Conservation (phyloP, 2,113 vertebrate genomes). For the Clupea harengus region DNA sequence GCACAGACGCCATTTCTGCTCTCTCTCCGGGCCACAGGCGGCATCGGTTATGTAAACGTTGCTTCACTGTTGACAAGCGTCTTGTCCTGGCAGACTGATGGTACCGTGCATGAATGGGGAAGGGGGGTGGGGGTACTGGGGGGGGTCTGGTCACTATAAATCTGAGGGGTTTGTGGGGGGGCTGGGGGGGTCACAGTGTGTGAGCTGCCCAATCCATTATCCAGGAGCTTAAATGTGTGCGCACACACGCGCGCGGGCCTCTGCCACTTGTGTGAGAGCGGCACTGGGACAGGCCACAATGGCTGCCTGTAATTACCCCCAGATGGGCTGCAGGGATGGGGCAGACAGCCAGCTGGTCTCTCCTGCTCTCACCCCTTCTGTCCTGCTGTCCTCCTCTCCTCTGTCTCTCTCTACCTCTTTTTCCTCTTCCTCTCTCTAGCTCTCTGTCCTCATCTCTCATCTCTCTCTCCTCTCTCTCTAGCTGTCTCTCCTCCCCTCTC, state of each 20-base stretch:
- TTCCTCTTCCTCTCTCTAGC: neutral
- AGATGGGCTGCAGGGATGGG: slow-evolving; percentile 59
- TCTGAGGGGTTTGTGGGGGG: slow-evolving; percentile 48
- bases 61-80: slow-evolving; percentile 39
- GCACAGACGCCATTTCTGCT: neutral
- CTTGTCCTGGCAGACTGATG: slow-evolving; percentile 36
- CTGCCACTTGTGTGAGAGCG: slow-evolving; percentile 51
- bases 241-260: slow-evolving; percentile 46
- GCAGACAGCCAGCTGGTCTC: slow-evolving; percentile 61
- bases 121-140: neutral
- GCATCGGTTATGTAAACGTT: slow-evolving; percentile 43
- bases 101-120: neutral
- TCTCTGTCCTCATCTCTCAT: slow-evolving; percentile 45
- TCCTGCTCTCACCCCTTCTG: slow-evolving; percentile 27
- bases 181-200: slow-evolving; percentile 40
- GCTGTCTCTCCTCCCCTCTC: too few species aligned
- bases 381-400: neutral
- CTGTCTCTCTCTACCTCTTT: neutral
- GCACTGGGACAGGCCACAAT: slow-evolving; percentile 50
- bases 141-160: slow-evolving; percentile 54
- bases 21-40: neutral
- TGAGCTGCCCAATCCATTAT: slow-evolving; percentile 55
- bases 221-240: slow-evolving; percentile 53
- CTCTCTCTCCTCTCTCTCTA: neutral
- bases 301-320: slow-evolving; percentile 58